Conservation (phyloP, 2,888 invertebrate genomes). For the Ormyrus pomaceus region DNA sequence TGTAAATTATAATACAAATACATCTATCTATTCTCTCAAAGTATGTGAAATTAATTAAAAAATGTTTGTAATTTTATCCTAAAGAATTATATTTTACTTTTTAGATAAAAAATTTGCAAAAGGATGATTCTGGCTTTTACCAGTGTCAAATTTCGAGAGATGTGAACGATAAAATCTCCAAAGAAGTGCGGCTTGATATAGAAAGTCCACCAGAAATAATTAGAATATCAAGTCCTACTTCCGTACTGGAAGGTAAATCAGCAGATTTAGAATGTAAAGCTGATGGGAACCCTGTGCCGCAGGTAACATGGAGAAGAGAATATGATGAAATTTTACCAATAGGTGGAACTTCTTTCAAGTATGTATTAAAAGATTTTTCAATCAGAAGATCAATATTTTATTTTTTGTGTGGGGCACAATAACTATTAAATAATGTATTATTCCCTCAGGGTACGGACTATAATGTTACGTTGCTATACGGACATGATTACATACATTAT, state of each 20-base stretch:
- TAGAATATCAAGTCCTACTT: not conserved
- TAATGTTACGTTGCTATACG: no score
- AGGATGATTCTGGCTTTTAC: constrained; percentile 19
- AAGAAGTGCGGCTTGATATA: constrained; percentile 24
- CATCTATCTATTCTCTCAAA: constrained; percentile 12
- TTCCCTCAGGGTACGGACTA: no score
- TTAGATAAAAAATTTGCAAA: constrained; percentile 17
- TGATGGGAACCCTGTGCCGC: constrained; percentile 20
- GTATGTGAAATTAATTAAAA: not conserved
- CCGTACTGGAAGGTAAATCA: constrained; percentile 14
- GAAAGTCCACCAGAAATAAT: constrained; percentile 19
- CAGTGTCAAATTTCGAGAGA: constrained; percentile 16
- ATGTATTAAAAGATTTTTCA: not conserved
- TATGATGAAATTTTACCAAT: constrained; percentile 13
- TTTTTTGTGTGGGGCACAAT: not conserved
- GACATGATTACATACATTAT: no score
- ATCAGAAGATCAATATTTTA: not conserved
- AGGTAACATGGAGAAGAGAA: constrained; percentile 26
- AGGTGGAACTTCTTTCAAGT: constrained; percentile 7
- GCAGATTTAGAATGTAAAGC: constrained; percentile 19
- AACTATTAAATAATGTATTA: no score
- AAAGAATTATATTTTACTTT: not conserved
- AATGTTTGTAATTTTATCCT: not conserved
- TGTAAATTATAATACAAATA: not conserved
- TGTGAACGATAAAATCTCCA: not conserved